Conservation (phyloP, 2,888 invertebrate species). For the Nephrotoma flavescens region DNA sequence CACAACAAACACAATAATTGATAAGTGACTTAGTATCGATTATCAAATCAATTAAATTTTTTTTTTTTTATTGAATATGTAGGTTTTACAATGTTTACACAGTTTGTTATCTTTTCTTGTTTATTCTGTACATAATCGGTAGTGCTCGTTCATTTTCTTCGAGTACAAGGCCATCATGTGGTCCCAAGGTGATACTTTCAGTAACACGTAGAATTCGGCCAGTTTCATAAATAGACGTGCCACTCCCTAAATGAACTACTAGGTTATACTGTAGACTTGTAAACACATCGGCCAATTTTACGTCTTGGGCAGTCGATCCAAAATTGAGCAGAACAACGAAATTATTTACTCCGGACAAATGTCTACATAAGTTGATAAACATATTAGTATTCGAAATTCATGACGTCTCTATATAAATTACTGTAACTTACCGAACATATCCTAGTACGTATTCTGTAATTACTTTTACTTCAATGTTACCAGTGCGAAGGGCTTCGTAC, state of each 20-base stretch:
- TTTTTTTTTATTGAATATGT: not conserved
- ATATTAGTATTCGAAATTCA: not conserved
- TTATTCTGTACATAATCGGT: not conserved
- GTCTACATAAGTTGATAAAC: not conserved
- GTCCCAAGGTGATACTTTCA: not conserved
- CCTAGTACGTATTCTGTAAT: not conserved
- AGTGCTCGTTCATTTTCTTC: not conserved
- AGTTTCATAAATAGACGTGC: not conserved
- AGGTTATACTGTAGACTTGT: not conserved
- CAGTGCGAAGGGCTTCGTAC: conserved; percentile 15
- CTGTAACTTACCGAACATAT: not conserved
- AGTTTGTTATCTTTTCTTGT: not conserved
- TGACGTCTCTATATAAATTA: not conserved
- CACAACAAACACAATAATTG: too few species aligned
- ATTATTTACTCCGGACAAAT: not conserved
- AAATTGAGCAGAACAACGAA: not conserved
- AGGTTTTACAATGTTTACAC: not conserved
- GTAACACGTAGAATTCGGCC: not conserved
- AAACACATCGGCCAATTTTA: not conserved
- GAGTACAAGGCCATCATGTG: not conserved
- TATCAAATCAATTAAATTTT: not conserved
- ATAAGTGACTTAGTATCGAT: not conserved
- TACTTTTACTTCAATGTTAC: not conserved
- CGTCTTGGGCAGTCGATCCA: not conserved
- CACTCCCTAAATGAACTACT: not conserved